Evolutionary conservation across 2,797 vertebrate genomes (phyloP), one percentile per base, ranked within the genome.

Genomic region (Acipenser transmontanus): DNA sequence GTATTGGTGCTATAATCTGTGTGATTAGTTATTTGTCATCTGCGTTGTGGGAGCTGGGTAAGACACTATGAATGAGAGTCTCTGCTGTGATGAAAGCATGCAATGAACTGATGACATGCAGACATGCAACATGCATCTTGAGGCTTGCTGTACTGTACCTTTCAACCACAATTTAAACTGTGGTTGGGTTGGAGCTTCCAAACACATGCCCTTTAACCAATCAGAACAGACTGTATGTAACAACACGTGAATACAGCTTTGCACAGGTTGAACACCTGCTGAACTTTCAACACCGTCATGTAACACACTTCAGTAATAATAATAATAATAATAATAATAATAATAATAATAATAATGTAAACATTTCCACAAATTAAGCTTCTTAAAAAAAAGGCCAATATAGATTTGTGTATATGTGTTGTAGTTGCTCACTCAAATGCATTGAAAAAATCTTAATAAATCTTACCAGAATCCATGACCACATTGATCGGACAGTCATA

Each of bases 391-490:
- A 34, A 34, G 2, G 34, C 34, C 34, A 3, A 34, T 34, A 34
- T 34, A 34, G 4, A 34, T 34, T 34, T 34, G 34, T 34, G 34
- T 4, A 34, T 34, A 34, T 34, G 34, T 4, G 34, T 3, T 34
- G 34, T 34, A 34, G 3, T 3, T 34, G 34, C 34, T 34, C 34
- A 34, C 34, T 34, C 34, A 34, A 34, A 34, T 34, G 34, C 34
- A 34, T 34, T 34, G 34, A 34, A 34, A 34, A 34, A 34, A 34
- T 34, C 34, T 34, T 34, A 4, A 34, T 34, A 34, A 34, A 34
- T 47, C 80, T 79, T 76, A 91, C 90, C 87, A 5, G 81, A 82
- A 62, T 84, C 84, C 68, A 85, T 66, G 47, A 51, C 61, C 57
- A 84, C 60, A 70, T 87, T 69, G 17, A 87, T 1, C 0, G 87